Conservation (phyloP, 2,113 vertebrate genomes). For the Canis aureus region DNA sequence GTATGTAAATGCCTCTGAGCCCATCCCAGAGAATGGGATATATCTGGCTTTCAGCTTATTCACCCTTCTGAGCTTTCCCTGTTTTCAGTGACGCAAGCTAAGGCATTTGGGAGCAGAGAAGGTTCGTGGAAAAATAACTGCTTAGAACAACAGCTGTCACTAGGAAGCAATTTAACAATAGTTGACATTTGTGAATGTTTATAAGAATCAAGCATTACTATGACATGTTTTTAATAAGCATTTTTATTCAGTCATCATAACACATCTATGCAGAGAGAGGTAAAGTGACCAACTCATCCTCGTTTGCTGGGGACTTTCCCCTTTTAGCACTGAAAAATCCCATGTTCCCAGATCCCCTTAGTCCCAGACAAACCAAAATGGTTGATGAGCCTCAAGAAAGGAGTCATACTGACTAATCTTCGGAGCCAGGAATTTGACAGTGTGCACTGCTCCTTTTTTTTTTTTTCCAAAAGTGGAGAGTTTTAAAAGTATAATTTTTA, state of each 20-base stretch:
- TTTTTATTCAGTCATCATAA: background rate
- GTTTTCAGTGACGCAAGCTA: background rate
- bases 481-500: background rate
- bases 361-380: background rate
- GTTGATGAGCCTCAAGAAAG: background rate
- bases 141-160: background rate
- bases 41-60: background rate
- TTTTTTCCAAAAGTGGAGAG: background rate
- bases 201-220: background rate
- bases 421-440: background rate
- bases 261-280: background rate
- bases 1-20: background rate
- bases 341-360: accelerated
- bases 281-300: background rate
- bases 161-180: background rate
- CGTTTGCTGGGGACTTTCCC: background rate
- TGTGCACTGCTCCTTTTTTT: background rate
- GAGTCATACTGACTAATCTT: background rate
- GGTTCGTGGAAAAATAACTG: background rate
- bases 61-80: background rate
- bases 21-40: background rate
- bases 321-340: background rate
- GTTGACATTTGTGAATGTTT: background rate
- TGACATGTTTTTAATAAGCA: background rate
- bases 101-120: background rate